Base-by-base conservation (phyloP, 2,888 invertebrate genomes). In the Morpho achilles region DNA sequence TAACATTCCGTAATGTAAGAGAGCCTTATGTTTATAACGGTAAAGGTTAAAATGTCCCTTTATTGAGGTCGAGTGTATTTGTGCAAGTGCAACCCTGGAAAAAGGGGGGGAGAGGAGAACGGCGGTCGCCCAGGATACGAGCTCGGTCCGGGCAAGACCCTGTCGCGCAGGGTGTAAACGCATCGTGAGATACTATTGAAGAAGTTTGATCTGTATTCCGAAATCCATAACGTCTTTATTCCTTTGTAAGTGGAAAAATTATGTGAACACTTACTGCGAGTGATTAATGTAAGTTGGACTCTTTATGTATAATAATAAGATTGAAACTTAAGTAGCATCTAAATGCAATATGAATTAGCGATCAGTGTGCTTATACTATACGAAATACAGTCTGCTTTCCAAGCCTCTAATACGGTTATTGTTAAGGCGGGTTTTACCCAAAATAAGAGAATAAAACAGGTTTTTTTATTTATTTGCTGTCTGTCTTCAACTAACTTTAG, bases 331-430 rank as follows among this genome's bases (percentile, higher is more conserved):
- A 58, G 8, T 50, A 41, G 23, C 49, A n/a, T 32, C 48, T 8
- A 50, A n/a, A 51, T 42, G 56, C 56, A 63, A 58, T 64, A 67
- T 74, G 80, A 81, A 84, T 80, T 78, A 80, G 82, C 78, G 80
- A 82, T 85, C 80, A 82, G 80, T 83, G 82, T 82, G 82, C 50
- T 16, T 57, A 48, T 53, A 56, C 56, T 60, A 53, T 53, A 60
- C 43, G 77, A 75, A 83, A 85, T 85, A 85, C 78, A 80, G 84
- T 83, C 79, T 78, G 83, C 82, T 84, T 85, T 85, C 74, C 79
- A 76, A 84, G 80, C 81, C 77, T 48, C 79, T 86, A 84, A 87
- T 87, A 85, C 80, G 74, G 79, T 86, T 84, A 84, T 81, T 80
- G 76, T 77, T 77, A 71, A 71, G 67, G 53, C 40, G 41, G 39